phyloP scores from a whole-genome alignment of 2,113 vertebrate species.

The Parotia lawesii region DNA sequence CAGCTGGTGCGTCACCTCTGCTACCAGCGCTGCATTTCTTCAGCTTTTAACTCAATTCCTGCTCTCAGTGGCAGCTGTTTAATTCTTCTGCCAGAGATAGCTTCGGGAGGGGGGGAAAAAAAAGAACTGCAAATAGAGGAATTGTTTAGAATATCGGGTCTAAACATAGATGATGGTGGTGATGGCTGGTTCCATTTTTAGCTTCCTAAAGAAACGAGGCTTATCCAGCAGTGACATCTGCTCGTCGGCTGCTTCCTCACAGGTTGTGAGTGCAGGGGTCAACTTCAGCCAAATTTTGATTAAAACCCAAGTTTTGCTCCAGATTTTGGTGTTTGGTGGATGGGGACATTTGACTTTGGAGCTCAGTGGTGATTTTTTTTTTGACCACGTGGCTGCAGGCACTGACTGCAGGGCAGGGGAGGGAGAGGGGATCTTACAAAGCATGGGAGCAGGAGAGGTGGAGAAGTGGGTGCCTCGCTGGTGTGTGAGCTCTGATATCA shows the following conservation, averaged over 20 bases:
- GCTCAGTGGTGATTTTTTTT: not conserved
- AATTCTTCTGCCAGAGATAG: not conserved
- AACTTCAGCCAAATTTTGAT: not conserved
- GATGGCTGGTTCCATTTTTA: not conserved
- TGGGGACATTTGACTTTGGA: not conserved
- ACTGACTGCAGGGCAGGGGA: too few species aligned
- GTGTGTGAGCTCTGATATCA: not conserved
- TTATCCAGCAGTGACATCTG: not conserved
- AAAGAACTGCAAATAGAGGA: not conserved
- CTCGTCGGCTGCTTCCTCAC: not conserved
- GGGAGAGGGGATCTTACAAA: not conserved
- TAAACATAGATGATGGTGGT: not conserved
- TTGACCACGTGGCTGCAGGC: not conserved
- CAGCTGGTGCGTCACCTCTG: conserved; percentile 9
- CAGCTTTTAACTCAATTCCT: not conserved
- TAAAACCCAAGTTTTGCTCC: not conserved
- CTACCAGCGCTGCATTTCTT: not conserved
- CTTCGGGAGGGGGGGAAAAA: not conserved
- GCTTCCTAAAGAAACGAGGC: not conserved
- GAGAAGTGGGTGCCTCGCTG: not conserved
- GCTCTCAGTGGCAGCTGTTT: conserved; percentile 1
- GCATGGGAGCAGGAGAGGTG: not conserved
- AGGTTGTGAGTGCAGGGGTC: not conserved
- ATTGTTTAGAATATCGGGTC: not conserved
- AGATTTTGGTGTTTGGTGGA: not conserved